A percentile compares a stretch with the other conserved stretches of the same genome.
Conservation (phyloP, 2,113 vertebrate genomes). For the Tympanuchus pallidicinctus region DNA sequence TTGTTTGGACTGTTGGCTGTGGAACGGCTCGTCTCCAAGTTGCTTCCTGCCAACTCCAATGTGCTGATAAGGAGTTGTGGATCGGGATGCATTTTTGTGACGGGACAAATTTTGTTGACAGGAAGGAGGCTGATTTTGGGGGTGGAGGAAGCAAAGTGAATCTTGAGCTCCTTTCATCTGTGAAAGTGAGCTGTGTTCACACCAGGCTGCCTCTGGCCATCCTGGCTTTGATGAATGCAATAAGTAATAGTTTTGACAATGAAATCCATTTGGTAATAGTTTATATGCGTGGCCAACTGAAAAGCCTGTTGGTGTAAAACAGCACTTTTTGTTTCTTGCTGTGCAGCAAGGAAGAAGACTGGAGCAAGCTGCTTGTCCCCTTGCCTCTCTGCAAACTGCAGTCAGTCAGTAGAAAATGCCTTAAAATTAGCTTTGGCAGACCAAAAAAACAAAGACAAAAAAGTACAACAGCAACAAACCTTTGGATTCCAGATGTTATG, state of each 20-base stretch:
- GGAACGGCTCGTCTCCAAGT: constrained; percentile 67
- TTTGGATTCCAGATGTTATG: neutral
- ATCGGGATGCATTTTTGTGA: constrained; percentile 51
- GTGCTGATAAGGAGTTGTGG: constrained; percentile 34
- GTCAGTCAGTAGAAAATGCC: neutral
- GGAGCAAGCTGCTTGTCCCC: neutral
- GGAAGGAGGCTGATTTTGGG: constrained; percentile 9
- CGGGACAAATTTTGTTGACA: neutral
- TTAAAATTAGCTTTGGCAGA: neutral
- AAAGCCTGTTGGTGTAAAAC: constrained; percentile 13
- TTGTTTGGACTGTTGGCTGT: constrained; percentile 62
- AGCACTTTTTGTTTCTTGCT: constrained; percentile 1
- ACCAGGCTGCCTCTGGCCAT: neutral
- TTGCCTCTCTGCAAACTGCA: neutral
- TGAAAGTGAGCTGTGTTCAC: neutral
- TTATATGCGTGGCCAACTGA: constrained; percentile 1
- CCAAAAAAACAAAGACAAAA: neutral
- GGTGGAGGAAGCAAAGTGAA: neutral
- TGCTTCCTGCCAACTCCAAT: constrained; percentile 24
- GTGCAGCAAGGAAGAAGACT: neutral
- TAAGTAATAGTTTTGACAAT: neutral
- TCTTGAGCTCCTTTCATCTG: neutral
- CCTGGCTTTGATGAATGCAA: neutral
- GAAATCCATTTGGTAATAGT: neutral
- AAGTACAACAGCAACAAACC: neutral